These are phyloP conservation scores for Stenodera caucasica DNA, from an alignment of 2,888 invertebrate genomes.

Conservation along the genomic window DNA sequence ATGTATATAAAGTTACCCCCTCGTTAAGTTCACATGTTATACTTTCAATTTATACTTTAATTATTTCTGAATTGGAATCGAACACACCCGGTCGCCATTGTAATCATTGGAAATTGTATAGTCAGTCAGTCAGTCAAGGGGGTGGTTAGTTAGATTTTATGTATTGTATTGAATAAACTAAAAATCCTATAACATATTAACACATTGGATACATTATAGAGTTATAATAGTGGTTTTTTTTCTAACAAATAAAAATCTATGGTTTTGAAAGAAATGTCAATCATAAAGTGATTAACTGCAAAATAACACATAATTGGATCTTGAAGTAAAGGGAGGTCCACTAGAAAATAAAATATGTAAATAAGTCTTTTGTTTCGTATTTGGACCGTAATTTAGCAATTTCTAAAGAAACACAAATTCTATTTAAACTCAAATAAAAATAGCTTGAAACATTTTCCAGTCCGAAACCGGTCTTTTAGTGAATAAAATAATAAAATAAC, in stretches of 20 bases:
- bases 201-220: not conserved
- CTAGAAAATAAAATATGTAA: too few species aligned
- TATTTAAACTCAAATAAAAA: too few species aligned
- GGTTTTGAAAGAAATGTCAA: not conserved
- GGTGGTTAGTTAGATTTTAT: not conserved
- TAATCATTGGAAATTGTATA: conserved; percentile 7
- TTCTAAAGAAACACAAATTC: too few species aligned
- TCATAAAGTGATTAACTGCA: too few species aligned
- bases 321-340: too few species aligned
- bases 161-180: not conserved
- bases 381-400: too few species aligned
- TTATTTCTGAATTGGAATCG: conserved; percentile 39
- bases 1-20: conserved; percentile 36
- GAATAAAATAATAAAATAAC: too few species aligned
- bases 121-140: conserved; percentile 1
- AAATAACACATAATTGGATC: too few species aligned
- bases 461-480: too few species aligned
- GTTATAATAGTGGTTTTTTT: too few species aligned
- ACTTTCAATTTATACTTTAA: conserved; percentile 46
- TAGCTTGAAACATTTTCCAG: too few species aligned
- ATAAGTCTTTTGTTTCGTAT: too few species aligned
- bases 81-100: conserved; percentile 9
- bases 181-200: not conserved
- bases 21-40: conserved; percentile 44
- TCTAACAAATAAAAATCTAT: not conserved